phyloP scores from a whole-genome alignment of 1,140 invertebrate species.

The Cydia splendana region DNA sequence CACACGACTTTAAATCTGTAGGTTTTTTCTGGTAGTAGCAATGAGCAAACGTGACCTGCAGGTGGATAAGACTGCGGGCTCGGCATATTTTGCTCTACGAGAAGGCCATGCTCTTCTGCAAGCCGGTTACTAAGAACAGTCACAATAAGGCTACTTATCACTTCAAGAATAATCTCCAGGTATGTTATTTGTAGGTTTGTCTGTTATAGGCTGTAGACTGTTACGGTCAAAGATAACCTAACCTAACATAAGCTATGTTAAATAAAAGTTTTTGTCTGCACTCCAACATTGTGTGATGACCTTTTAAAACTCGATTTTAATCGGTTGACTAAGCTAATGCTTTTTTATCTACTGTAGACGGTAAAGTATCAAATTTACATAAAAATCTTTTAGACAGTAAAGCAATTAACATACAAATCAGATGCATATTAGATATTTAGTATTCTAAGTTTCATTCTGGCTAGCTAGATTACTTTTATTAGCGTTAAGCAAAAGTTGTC shows the following conservation, averaged over 20 bases:
- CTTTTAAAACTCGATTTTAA: no score
- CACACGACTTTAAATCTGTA: not conserved
- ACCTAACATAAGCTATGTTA: no score
- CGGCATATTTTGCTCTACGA: slow-evolving; percentile 97
- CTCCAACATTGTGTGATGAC: no score
- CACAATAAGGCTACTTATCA: slow-evolving; percentile 93
- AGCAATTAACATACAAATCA: not conserved
- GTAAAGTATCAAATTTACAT: no score
- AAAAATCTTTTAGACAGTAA: not conserved
- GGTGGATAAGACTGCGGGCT: slow-evolving; percentile 93
- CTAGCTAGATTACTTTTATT: not conserved
- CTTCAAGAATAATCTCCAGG: slow-evolving; percentile 93
- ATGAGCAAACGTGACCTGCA: slow-evolving; percentile 91
- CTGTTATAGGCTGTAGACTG: no score
- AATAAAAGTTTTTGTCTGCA: no score
- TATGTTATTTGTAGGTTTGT: not conserved
- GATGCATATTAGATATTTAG: not conserved
- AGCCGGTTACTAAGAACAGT: slow-evolving; percentile 78
- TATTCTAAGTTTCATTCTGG: not conserved
- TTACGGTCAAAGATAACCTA: no score
- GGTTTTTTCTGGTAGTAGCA: no score
- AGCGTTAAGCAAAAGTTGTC: no score
- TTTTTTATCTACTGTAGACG: no score
- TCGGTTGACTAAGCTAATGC: no score
- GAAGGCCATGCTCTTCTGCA: slow-evolving; percentile 95